A percentile compares a stretch with the other conserved stretches of the same genome.
phyloP scores from a whole-genome alignment of 1,140 invertebrate species.

The Drosophila azteca region DNA sequence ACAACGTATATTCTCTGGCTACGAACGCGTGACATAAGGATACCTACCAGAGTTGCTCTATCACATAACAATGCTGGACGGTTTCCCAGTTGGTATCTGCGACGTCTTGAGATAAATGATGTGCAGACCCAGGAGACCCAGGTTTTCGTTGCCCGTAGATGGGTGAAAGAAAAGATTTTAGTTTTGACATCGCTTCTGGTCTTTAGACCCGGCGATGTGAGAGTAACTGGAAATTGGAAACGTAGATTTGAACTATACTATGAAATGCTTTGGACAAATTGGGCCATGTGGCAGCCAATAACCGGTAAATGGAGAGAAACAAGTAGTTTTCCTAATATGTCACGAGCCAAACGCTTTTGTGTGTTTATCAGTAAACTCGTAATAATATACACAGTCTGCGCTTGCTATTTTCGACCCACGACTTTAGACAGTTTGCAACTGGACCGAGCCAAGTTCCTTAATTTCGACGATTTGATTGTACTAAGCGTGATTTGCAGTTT shows the following conservation, averaged over 20 bases:
- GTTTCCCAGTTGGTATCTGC: slow-evolving; percentile 54
- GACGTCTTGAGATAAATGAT: slow-evolving; percentile 41
- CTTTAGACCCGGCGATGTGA: slow-evolving; percentile 1
- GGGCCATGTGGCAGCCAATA: slow-evolving; percentile 55
- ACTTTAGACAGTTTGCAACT: slow-evolving; percentile 22
- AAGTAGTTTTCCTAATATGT: neutral
- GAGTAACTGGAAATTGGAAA: neutral
- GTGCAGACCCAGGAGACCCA: slow-evolving; percentile 39
- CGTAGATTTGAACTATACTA: slow-evolving; percentile 12
- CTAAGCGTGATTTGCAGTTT: slow-evolving; percentile 4
- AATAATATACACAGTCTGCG: slow-evolving; percentile 4
- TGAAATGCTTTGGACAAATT: slow-evolving; percentile 50
- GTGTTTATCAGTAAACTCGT: slow-evolving; percentile 36
- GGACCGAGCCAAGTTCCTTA: neutral
- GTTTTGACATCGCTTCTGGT: slow-evolving; percentile 26
- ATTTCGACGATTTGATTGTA: neutral
- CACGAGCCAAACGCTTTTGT: slow-evolving; percentile 44
- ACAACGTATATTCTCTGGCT: slow-evolving; percentile 42
- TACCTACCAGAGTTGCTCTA: slow-evolving; percentile 41
- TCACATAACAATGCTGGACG: slow-evolving; percentile 50
- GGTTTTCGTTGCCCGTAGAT: slow-evolving; percentile 29
- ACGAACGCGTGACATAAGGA: slow-evolving; percentile 45
- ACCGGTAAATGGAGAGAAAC: slow-evolving; percentile 43
- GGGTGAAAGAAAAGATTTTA: slow-evolving; percentile 30
- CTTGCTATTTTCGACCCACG: slow-evolving; percentile 1